Evolutionary conservation across 2,113 vertebrate species (phyloP).

Genomic region (Vidua chalybeata): DNA sequence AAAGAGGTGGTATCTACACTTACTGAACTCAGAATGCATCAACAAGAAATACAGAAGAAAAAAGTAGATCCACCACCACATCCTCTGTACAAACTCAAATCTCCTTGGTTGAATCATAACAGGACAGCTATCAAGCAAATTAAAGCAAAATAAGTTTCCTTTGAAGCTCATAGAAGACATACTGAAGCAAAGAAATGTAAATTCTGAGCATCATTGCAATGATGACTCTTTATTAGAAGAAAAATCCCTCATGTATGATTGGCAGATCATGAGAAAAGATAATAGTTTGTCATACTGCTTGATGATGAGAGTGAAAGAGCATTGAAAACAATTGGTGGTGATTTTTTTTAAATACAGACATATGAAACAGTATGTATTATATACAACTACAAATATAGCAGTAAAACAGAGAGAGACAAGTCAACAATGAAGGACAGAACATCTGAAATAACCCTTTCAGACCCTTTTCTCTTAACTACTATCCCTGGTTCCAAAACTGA

Average conservation of each 20-base stretch:
- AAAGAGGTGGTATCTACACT: background rate
- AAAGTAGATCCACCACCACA: background rate
- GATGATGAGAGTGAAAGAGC: background rate
- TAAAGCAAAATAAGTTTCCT: background rate
- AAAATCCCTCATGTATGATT: background rate
- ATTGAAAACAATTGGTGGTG: background rate
- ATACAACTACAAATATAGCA: background rate
- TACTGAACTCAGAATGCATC: background rate
- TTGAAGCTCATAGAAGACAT: background rate
- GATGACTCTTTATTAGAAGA: background rate
- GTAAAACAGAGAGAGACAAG: background rate
- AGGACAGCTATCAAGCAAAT: background rate
- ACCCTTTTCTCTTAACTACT: background rate
- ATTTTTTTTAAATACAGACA: background rate
- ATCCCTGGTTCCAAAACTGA: background rate
- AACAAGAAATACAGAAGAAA: background rate
- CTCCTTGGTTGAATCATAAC: background rate
- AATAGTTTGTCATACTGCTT: background rate
- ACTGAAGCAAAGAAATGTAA: background rate
- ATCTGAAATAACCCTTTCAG: background rate
- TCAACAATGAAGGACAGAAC: background rate
- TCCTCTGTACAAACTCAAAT: background rate
- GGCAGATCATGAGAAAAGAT: conserved; percentile 8
- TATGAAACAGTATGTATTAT: background rate
- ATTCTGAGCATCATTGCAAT: background rate